Evolutionary conservation across 2,113 vertebrate species (phyloP).

Genomic region (Rana temporaria): DNA sequence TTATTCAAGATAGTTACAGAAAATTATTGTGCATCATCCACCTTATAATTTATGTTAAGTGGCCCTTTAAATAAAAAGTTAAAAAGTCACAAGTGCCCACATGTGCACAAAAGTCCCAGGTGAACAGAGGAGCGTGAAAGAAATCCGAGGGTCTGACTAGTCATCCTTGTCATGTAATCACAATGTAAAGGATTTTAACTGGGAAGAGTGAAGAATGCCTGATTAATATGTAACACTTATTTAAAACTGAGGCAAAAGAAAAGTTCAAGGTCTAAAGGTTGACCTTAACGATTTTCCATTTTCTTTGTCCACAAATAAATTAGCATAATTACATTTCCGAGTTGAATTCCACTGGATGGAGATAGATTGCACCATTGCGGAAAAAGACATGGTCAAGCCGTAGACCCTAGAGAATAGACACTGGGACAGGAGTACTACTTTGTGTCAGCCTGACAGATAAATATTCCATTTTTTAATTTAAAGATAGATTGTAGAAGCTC

Average conservation of each 20-base stretch:
- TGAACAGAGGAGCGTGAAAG: neutral
- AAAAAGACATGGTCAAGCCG: slow-evolving; percentile 29
- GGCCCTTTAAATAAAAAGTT: too few relatives aligned
- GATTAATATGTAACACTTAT: slow-evolving; percentile 73
- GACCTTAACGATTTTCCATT: slow-evolving; percentile 63
- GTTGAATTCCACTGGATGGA: neutral
- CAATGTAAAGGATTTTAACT: slow-evolving; percentile 70
- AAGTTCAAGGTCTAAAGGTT: slow-evolving; percentile 65
- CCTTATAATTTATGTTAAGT: too few relatives aligned
- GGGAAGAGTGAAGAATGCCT: slow-evolving; percentile 62
- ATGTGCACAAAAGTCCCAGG: too few relatives aligned
- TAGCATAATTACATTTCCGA: slow-evolving; percentile 59
- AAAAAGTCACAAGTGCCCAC: too few relatives aligned
- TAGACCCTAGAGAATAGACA: slow-evolving; percentile 15
- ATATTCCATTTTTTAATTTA: slow-evolving; percentile 47
- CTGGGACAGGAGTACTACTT: slow-evolving; percentile 5
- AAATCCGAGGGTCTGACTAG: slow-evolving; percentile 70
- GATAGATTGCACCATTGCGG: neutral
- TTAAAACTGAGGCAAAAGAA: slow-evolving; percentile 67
- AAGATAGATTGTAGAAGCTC: slow-evolving; percentile 12
- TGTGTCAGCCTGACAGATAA: slow-evolving; percentile 19
- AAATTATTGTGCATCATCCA: too few relatives aligned
- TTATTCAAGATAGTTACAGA: too few relatives aligned
- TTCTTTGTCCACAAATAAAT: slow-evolving; percentile 57
- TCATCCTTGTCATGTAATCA: slow-evolving; percentile 65